Evolutionary conservation across 2,888 invertebrate genomes (phyloP), one percentile per base, ranked within the genome.

Genomic region (Drosophila recens): DNA sequence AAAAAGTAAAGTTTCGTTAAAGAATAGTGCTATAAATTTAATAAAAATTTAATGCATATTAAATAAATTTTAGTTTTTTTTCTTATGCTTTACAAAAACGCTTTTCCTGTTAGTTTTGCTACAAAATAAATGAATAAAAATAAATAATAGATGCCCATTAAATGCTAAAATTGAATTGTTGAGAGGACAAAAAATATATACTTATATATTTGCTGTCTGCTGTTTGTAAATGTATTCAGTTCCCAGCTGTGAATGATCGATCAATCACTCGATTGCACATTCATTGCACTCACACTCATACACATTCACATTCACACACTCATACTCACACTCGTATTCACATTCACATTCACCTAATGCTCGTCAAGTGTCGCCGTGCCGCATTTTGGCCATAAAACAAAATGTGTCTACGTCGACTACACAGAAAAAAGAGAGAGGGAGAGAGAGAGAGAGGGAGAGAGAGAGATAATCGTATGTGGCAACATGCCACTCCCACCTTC

Each of bases 181-280:
- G 51, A 15, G 30, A 10, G 11, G 23, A 23, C 23, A 23, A 4
- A 23, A 23, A 23, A 23, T 23, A 23, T 4, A 4, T 17, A 17
- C 17, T 17, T 2, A 6, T n/a, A 9, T 8, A 27, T 17, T 17
- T 10, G 30, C 15, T 56, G 48, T 63, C 45, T 66, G 57, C 34
- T 23, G 46, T 34, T n/a, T 48, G 17, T 52, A 61, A 61, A 62
- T 68, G 45, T 68, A 68, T 57, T 54, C 72, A 61, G 61, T 58
- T 72, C 61, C 72, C 72, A 62, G 54, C 30, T 34, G 61, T 42
- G 43, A 15, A 38, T 53, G 45, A 56, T 63, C 76, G 80, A 83
- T 83, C 82, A 83, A 83, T 83, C 82, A 82, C 72, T 69, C 67
- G 68, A 77, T 79, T 84, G 77, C 79, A 77, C 57, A 58, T 53